phyloP scores from a whole-genome alignment of 2,888 invertebrate genomes.

The Dryadula phaetusa region DNA sequence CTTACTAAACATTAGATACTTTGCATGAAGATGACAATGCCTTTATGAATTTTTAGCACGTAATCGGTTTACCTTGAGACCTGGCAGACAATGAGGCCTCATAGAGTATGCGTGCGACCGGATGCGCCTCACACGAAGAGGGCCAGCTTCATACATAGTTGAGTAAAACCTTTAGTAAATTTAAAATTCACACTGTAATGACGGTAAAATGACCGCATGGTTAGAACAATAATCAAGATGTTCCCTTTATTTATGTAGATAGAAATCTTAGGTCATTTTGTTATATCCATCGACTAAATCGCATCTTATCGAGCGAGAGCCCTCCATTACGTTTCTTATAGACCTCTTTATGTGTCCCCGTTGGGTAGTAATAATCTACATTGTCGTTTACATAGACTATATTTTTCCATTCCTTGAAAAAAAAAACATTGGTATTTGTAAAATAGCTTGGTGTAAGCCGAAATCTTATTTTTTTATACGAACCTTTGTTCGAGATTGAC shows the following conservation, averaged over 20 bases:
- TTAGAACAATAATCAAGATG: slow-evolving; percentile 67
- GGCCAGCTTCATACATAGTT: slow-evolving; percentile 79
- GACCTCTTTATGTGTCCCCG: slow-evolving; percentile 69
- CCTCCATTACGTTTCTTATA: slow-evolving; percentile 63
- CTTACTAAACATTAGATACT: slow-evolving; percentile 65
- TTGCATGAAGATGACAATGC: slow-evolving; percentile 65
- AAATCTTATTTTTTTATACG: slow-evolving; percentile 55
- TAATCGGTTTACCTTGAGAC: slow-evolving; percentile 77
- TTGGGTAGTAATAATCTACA: slow-evolving; percentile 74
- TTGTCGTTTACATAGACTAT: slow-evolving; percentile 72
- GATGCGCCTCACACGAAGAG: slow-evolving; percentile 62
- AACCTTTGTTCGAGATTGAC: slow-evolving; percentile 33
- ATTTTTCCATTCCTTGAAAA: slow-evolving; percentile 72
- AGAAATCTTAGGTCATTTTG: slow-evolving; percentile 40
- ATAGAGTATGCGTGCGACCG: slow-evolving; percentile 70
- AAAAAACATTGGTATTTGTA: slow-evolving; percentile 55
- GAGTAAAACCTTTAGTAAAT: slow-evolving; percentile 69
- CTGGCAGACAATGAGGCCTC: slow-evolving; percentile 68
- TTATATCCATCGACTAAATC: slow-evolving; percentile 50
- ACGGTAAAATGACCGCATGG: slow-evolving; percentile 65
- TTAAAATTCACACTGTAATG: slow-evolving; percentile 79
- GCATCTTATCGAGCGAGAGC: slow-evolving; percentile 56
- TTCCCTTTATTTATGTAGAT: slow-evolving; percentile 45
- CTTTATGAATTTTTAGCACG: slow-evolving; percentile 78
- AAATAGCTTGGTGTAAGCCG: slow-evolving; percentile 60